Evolutionary conservation across 2,888 invertebrate genomes (phyloP).

Genomic region (Agonopterix arenella): DNA sequence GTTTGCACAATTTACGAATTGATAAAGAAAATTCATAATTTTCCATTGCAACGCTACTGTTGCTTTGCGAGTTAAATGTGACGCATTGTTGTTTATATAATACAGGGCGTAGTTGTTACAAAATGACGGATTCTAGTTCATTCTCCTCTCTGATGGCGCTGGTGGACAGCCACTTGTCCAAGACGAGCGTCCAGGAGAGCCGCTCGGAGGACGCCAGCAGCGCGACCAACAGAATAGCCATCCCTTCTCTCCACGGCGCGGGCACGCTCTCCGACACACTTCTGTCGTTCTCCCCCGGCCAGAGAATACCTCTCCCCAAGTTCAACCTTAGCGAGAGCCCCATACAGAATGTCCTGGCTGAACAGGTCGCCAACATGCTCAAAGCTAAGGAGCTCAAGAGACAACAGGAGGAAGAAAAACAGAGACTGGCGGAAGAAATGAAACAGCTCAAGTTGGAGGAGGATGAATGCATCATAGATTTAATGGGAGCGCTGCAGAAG

Average conservation of each 20-base stretch:
- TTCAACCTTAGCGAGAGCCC: slow-evolving; percentile 34
- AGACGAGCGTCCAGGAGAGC: slow-evolving; percentile 35
- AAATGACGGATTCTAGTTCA: slow-evolving; percentile 49
- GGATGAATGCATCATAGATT: slow-evolving; percentile 45
- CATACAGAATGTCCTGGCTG: slow-evolving; percentile 39
- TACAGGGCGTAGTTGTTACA: slow-evolving; percentile 6
- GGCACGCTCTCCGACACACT: slow-evolving; percentile 34
- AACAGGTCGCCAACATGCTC: slow-evolving; percentile 59
- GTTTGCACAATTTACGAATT: too few species aligned
- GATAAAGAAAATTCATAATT: too few species aligned
- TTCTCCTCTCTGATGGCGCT: slow-evolving; percentile 54
- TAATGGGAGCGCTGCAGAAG: slow-evolving; percentile 42
- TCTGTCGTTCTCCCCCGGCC: slow-evolving; percentile 25
- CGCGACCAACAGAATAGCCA: slow-evolving; percentile 19
- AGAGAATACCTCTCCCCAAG: slow-evolving; percentile 39
- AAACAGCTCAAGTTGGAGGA: slow-evolving; percentile 29
- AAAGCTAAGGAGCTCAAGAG: slow-evolving; percentile 48
- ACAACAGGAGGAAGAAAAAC: slow-evolving; percentile 36
- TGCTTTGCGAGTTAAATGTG: too few species aligned
- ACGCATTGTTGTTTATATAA: too few species aligned
- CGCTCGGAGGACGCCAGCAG: slow-evolving; percentile 21
- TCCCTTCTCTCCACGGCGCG: slow-evolving; percentile 19
- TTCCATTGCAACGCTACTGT: too few species aligned
- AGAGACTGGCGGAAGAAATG: slow-evolving; percentile 33
- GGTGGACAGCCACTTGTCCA: slow-evolving; percentile 59